These are phyloP conservation scores for Beris chalybata DNA, from an alignment of 2,888 invertebrate species.

Conservation along the genomic window DNA sequence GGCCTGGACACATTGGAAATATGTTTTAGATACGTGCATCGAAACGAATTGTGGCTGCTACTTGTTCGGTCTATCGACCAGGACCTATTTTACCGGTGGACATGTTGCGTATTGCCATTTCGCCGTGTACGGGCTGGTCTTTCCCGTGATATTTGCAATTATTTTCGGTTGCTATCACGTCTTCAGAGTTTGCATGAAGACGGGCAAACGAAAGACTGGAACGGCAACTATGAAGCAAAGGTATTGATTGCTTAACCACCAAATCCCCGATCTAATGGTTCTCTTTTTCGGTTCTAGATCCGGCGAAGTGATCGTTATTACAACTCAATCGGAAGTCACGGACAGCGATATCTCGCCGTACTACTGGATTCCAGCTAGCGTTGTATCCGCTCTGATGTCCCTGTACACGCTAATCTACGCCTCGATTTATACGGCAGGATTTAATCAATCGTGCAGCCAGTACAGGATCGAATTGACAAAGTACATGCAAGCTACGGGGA, in stretches of 20 bases:
- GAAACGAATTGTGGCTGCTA: constrained; percentile 72
- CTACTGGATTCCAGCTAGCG: constrained; percentile 71
- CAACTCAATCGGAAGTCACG: constrained; percentile 63
- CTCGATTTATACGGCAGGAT: constrained; percentile 72
- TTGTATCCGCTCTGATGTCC: constrained; percentile 64
- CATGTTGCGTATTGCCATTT: constrained; percentile 67
- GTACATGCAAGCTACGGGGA: constrained; percentile 55
- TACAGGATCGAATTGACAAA: constrained; percentile 70
- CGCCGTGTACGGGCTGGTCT: constrained; percentile 68
- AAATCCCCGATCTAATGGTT: background rate
- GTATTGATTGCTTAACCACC: constrained; percentile 41
- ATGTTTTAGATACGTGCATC: constrained; percentile 67
- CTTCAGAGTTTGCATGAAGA: constrained; percentile 67
- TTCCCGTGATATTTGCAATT: constrained; percentile 65
- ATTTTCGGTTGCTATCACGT: constrained; percentile 70
- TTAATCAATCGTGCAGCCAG: constrained; percentile 73
- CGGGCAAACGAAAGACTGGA: constrained; percentile 56
- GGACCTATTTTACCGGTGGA: constrained; percentile 67
- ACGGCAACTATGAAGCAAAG: constrained; percentile 53
- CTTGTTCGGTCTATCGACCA: constrained; percentile 65
- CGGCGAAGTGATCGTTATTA: constrained; percentile 68
- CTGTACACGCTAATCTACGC: constrained; percentile 71
- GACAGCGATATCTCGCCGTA: constrained; percentile 64
- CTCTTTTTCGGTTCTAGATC: constrained; percentile 58
- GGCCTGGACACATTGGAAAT: constrained; percentile 70